Evolutionary conservation across 2,888 invertebrate genomes (phyloP).

Genomic region (Microdon myrmicae): DNA sequence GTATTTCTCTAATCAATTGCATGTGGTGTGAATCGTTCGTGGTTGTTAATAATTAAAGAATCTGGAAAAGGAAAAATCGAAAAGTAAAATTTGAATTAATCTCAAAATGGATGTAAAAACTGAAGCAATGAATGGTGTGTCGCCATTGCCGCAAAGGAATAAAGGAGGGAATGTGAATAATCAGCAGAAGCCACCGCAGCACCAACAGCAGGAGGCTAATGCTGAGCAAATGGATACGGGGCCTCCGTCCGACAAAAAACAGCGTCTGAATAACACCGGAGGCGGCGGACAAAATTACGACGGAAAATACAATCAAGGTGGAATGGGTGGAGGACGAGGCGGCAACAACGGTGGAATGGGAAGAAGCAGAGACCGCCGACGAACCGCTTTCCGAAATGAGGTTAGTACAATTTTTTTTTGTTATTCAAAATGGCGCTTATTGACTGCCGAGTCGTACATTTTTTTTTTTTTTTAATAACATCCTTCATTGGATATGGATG

Average conservation of each 20-base stretch:
- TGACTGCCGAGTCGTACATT: background rate
- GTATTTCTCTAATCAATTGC: too few species aligned
- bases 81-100: background rate
- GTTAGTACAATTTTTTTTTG: slow-evolving; percentile 48
- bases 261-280: slow-evolving; percentile 60
- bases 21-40: too few species aligned
- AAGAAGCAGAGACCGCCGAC: slow-evolving; percentile 59
- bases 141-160: slow-evolving; percentile 60
- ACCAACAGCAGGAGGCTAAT: slow-evolving; percentile 32
- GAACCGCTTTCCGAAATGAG: slow-evolving; percentile 57
- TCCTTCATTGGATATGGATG: too few species aligned
- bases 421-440: slow-evolving; percentile 35
- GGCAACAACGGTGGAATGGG: slow-evolving; percentile 13
- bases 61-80: too few species aligned
- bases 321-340: slow-evolving; percentile 45
- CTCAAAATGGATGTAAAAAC: slow-evolving; percentile 53
- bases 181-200: slow-evolving; percentile 28
- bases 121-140: slow-evolving; percentile 56
- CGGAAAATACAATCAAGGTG: slow-evolving; percentile 40
- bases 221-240: slow-evolving; percentile 56
- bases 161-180: slow-evolving; percentile 57
- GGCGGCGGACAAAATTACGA: slow-evolving; percentile 53
- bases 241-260: slow-evolving; percentile 62
- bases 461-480: background rate
- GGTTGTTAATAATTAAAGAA: too few species aligned